A percentile compares a stretch with the other conserved stretches of the same genome.
phyloP scores from a whole-genome alignment of 2,113 vertebrate genomes.

The Hystrix brachyura region DNA sequence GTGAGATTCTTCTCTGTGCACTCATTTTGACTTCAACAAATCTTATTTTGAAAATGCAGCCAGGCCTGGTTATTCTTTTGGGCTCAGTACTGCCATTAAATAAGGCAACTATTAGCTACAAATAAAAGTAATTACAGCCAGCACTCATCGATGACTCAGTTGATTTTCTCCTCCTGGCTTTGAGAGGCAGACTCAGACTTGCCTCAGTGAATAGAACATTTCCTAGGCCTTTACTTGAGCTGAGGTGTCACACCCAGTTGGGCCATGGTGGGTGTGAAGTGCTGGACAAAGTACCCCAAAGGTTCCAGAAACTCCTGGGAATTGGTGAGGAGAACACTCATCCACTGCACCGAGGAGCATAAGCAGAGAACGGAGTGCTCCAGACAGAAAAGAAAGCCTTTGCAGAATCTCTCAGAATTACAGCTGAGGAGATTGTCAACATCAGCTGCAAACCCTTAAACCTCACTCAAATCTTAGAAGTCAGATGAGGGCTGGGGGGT shows the following conservation, averaged over 20 bases:
- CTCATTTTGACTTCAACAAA: conserved; percentile 36
- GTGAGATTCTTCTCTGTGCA: background rate
- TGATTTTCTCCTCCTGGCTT: conserved; percentile 69
- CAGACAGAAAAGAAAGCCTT: background rate
- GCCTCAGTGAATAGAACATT: conserved; percentile 52
- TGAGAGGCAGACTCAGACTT: conserved; percentile 50
- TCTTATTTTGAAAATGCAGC: conserved; percentile 76
- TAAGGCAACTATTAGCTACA: conserved; percentile 75
- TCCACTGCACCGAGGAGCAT: background rate
- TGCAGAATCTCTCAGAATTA: conserved; percentile 11
- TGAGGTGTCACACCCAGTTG: background rate
- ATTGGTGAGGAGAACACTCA: background rate
- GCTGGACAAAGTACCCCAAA: background rate
- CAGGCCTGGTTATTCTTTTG: conserved; percentile 65
- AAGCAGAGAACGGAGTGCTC: background rate
- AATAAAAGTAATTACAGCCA: conserved; percentile 80
- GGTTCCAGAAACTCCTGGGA: conserved; percentile 12
- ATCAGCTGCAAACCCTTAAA: background rate
- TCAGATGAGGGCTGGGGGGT: background rate
- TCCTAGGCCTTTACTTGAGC: conserved; percentile 3
- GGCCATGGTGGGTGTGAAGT: background rate
- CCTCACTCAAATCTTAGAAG: background rate
- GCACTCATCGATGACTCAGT: conserved; percentile 79
- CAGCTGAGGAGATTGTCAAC: background rate
- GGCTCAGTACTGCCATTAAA: conserved; percentile 78